A percentile compares a stretch with the other conserved stretches of the same genome.
phyloP scores from a whole-genome alignment of 2,113 vertebrate species.

The Mobula hypostoma region DNA sequence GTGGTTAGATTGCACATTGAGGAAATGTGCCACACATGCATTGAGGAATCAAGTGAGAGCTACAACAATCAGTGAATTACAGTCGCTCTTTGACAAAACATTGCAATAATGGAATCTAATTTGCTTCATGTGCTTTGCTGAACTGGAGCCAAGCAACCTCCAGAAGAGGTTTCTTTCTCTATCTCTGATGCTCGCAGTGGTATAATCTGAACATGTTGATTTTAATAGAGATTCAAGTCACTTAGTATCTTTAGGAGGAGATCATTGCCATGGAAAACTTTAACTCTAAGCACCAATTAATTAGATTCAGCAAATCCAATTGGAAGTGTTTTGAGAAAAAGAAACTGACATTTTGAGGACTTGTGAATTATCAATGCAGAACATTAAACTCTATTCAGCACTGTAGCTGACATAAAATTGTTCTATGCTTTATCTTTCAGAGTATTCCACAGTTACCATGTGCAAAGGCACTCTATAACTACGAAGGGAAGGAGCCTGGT shows the following conservation, averaged over 20 bases:
- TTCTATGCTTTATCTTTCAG: conserved; percentile 55
- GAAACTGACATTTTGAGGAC: neutral
- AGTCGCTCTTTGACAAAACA: neutral
- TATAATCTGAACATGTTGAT: neutral
- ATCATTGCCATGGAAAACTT: no score
- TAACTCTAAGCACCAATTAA: neutral
- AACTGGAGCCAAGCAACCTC: neutral
- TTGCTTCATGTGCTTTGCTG: neutral
- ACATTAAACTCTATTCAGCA: neutral
- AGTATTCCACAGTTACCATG: conserved; percentile 80
- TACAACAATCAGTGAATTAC: neutral
- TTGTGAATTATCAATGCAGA: neutral
- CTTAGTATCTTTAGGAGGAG: neutral
- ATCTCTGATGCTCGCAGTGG: neutral
- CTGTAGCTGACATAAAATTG: neutral
- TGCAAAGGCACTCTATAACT: conserved; percentile 87
- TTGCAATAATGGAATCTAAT: neutral
- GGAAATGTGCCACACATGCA: neutral
- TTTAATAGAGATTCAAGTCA: neutral
- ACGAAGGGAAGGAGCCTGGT: conserved; percentile 89
- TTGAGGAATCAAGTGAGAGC: neutral
- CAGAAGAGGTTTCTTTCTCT: neutral
- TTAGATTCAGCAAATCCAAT: neutral
- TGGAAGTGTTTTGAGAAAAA: neutral
- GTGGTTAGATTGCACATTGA: no score